Conservation (phyloP, 1,140 invertebrate species). For the Lysiphlebus fabarum region DNA sequence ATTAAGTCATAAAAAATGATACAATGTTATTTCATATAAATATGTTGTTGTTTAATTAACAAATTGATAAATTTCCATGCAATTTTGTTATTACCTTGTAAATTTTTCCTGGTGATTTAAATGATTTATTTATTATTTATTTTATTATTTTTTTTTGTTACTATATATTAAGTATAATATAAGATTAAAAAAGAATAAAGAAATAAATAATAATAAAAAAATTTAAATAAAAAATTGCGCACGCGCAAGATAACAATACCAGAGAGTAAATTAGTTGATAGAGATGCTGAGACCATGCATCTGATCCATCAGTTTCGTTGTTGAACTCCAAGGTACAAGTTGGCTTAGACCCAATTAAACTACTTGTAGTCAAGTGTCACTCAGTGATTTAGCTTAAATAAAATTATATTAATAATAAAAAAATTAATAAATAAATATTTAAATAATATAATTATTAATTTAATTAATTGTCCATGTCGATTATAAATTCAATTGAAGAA, state of each 20-base stretch:
- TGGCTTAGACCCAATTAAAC: not conserved
- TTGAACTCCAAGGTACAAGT: not conserved
- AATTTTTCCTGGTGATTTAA: too few species aligned
- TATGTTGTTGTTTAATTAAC: too few species aligned
- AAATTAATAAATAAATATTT: not conserved
- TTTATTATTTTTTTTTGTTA: too few species aligned
- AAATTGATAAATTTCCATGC: too few species aligned
- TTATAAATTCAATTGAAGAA: constrained; percentile 14
- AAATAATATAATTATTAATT: not conserved
- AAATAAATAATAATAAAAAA: not conserved
- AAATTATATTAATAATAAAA: not conserved
- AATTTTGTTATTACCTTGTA: too few species aligned
- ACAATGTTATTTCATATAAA: too few species aligned
- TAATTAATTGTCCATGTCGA: constrained; percentile 20
- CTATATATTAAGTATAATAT: too few species aligned
- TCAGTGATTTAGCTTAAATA: not conserved
- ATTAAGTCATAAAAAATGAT: too few species aligned
- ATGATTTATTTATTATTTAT: too few species aligned
- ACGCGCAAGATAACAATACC: constrained; percentile 7
- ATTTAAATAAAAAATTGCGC: constrained; percentile 3
- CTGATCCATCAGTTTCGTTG: constrained; percentile 21
- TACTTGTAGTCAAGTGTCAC: not conserved
- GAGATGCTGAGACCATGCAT: constrained; percentile 19
- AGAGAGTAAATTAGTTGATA: constrained; percentile 15
- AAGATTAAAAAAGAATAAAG: too few species aligned